Base-by-base conservation (phyloP, 2,797 vertebrate genomes). In the Malacoraja senta region DNA sequence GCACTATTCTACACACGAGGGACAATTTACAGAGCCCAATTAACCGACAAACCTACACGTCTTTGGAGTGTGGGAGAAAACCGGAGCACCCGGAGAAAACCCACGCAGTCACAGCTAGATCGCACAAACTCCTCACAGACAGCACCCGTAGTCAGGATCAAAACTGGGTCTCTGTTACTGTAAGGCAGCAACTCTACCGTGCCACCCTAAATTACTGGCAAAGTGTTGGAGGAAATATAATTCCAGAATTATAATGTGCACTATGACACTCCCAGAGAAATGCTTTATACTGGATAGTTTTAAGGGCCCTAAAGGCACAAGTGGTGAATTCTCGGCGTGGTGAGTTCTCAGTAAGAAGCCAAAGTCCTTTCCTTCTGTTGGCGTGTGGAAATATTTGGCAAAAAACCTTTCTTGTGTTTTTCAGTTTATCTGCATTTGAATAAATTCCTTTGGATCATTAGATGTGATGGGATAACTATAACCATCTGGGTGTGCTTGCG, bases 381-480 rank as follows among this genome's bases (percentile, higher is more conserved):
- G 15, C 8, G 4, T 19, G 58, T 15, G 63, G 61, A 65, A 86
- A 32, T 29, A 17, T 15, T 65, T 86, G 83, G 7, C 29, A 13
- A 8, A 86, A 65, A 15, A 65, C 83, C 26, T 65, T 65, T 8
- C 61, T 65, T 86, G 58, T 6, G 63, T 6, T 65, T 65, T 86
- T 86, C 61, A 8, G 58, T 86, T 65, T n/a, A 19, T 65, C 15
- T 65, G 32, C 58, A 19, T 32, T 86, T 32, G n/a, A 65, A 32
- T 86, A 32, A 86, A 86, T 86, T 86, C 83, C 58, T 86, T 86
- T 17, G 13, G 13, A 58, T 86, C 83, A 86, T 86, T 86, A 86
- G 83, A 29, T 65, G 63, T 86, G 58, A 86, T 86, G 83, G 63
- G 83, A 32, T 86, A 86, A 86, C 83, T 15, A 58, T 32, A 65